These are phyloP conservation scores for Oophaga sylvatica DNA, from an alignment of 2,797 vertebrate species.

Conservation along the genomic window DNA sequence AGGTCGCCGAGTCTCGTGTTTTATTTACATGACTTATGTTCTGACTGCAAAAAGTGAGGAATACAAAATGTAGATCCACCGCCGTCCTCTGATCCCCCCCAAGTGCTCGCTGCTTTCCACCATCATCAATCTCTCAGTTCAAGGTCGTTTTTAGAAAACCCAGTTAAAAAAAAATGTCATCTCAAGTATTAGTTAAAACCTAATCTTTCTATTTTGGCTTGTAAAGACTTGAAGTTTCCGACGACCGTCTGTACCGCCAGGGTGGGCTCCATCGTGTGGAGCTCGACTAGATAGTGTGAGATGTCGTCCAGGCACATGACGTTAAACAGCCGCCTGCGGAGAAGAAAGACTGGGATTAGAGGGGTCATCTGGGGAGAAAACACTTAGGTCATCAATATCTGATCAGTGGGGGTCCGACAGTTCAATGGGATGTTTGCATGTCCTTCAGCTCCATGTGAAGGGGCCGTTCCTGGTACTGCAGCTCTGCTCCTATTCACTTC, in stretches of 20 bases:
- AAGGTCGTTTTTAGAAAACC: slow-evolving; percentile 17
- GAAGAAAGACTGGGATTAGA: neutral
- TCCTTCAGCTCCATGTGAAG: no score
- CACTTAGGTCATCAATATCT: no score
- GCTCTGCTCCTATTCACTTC: no score
- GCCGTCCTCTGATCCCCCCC: slow-evolving; percentile 42
- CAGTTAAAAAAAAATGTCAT: neutral
- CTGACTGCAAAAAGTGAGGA: slow-evolving; percentile 1
- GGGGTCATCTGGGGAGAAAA: no score
- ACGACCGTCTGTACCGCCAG: slow-evolving; percentile 81
- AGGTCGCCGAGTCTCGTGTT: neutral
- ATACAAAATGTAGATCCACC: neutral
- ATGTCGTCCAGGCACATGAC: slow-evolving; percentile 93
- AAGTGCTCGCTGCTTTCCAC: slow-evolving; percentile 55
- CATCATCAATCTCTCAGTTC: slow-evolving; percentile 61
- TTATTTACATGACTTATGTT: slow-evolving; percentile 21
- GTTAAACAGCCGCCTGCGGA: slow-evolving; percentile 85
- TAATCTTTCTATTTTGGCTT: slow-evolving; percentile 92
- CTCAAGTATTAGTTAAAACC: slow-evolving; percentile 72
- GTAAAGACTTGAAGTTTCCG: slow-evolving; percentile 93
- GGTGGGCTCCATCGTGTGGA: slow-evolving; percentile 91
- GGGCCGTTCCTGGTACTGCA: no score
- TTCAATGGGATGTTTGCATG: no score
- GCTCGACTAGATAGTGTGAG: slow-evolving; percentile 93
- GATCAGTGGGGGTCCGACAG: no score